These are phyloP conservation scores for Squalus acanthias DNA, from an alignment of 2,797 vertebrate genomes.

Conservation along the genomic window DNA sequence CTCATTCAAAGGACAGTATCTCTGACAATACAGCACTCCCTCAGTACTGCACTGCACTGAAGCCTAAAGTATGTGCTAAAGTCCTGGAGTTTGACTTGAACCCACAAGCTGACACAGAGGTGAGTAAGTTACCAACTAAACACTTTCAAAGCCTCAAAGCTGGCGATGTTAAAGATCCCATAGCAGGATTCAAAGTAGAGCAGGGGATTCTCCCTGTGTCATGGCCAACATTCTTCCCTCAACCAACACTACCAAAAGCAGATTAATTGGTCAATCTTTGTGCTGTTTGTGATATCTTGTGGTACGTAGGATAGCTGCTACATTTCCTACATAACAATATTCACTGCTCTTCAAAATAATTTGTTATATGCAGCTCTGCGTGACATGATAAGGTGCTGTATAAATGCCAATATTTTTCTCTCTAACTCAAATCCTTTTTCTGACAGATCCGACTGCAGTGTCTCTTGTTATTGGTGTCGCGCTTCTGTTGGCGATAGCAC, in stretches of 20 bases:
- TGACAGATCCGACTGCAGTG: constrained; percentile 5
- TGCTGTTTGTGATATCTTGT: not conserved
- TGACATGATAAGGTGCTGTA: not conserved
- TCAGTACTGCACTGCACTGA: too few species aligned
- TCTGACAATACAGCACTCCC: not conserved
- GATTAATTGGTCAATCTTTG: not conserved
- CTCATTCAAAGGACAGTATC: not conserved
- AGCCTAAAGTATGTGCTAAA: too few species aligned
- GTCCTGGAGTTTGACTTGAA: not conserved
- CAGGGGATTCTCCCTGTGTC: not conserved
- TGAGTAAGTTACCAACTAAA: not conserved
- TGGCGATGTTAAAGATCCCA: not conserved
- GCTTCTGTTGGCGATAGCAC: constrained; percentile 22
- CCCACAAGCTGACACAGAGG: not conserved
- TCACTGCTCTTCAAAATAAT: not conserved
- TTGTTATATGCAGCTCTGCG: not conserved
- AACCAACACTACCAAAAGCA: not conserved
- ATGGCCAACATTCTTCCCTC: not conserved
- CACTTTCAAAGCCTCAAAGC: not conserved
- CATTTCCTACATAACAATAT: not conserved
- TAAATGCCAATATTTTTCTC: not conserved
- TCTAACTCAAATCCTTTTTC: not conserved
- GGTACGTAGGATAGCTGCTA: not conserved
- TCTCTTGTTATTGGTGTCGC: not conserved
- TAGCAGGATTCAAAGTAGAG: not conserved